Evolutionary conservation across 2,797 vertebrate genomes (phyloP), one percentile per base, ranked within the genome.

Genomic region (Parauchenoglanis punctatus): DNA sequence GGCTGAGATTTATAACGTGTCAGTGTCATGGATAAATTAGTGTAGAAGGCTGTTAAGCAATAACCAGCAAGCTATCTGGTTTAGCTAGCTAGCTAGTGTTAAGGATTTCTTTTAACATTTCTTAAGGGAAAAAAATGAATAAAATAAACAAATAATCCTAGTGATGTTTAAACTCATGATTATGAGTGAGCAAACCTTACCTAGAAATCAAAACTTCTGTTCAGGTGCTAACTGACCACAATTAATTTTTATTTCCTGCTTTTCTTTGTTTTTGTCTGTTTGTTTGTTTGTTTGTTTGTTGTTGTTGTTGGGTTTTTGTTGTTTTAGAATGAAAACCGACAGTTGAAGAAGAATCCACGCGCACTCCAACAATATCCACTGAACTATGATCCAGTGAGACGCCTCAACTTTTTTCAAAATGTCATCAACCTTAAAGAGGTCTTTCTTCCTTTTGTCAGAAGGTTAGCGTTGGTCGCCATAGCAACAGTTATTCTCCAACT

Each of bases 401-500:
- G 18, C 13, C 0, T 31, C 0, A 31, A 6, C 2, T 13, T 20
- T 17, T 31, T 25, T 67, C 0, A 35, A 1, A 28, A 67, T 76
- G 81, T 76, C 40, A 11, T 49, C 68, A 17, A 20, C 20, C 15
- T 81, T 70, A 11, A 28, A 58, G 15, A 46, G 31, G 7, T 20
- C 7, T 70, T 86, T 28, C 7, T 54, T 86, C 31, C 44, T 54
- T 76, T 54, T 18, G 23, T 75, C 28, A 61, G 31, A 87, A 87
- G 61, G 35, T 78, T 52, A 56, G 58, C 1, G 3, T 81, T 40
- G 56, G 77, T 67, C n/a, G 4, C 44, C 44, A 52, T 82, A 65
- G 25, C 59, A 52, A 58, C 83, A n/a, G 31, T 7, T 72, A 8
- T 15, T 6, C 0, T 40, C 3, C 52, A 31, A 82, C 40, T 67